Conservation (phyloP, 2,797 vertebrate species). For the Lepilemur ruficaudatus region DNA sequence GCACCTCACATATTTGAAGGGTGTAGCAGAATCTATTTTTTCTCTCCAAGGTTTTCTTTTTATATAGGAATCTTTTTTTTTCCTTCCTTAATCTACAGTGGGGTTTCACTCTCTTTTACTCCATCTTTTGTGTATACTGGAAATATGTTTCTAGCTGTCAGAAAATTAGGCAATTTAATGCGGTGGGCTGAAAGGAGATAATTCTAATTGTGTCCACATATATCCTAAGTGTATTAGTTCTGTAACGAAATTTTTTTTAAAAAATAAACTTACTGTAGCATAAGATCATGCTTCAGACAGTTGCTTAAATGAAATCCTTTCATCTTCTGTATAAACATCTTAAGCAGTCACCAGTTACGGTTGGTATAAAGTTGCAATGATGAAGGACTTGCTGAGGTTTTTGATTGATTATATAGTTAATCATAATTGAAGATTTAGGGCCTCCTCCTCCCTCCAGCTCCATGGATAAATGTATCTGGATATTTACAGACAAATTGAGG, state of each 20-base stretch:
- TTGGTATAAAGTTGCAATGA: slow-evolving; percentile 52
- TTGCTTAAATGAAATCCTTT: slow-evolving; percentile 54
- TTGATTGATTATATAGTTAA: not conserved
- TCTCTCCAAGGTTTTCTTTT: slow-evolving; percentile 49
- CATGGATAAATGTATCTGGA: not conserved
- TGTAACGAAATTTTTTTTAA: not conserved
- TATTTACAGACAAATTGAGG: not conserved
- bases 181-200: slow-evolving; percentile 19
- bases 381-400: not conserved
- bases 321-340: slow-evolving; percentile 52
- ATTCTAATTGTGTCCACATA: slow-evolving; percentile 68
- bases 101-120: slow-evolving; percentile 45
- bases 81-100: slow-evolving; percentile 58
- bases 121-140: not conserved
- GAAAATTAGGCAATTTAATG: slow-evolving; percentile 69
- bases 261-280: not conserved
- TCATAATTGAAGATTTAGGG: not conserved
- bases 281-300: slow-evolving; percentile 44
- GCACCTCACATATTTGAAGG: slow-evolving; percentile 44
- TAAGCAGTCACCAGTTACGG: slow-evolving; percentile 50
- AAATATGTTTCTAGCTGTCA: slow-evolving; percentile 66
- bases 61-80: not conserved
- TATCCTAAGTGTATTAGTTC: slow-evolving; percentile 59
- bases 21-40: slow-evolving; percentile 66
- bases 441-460: rapidly evolving